These are phyloP conservation scores for Megalonaias nervosa DNA, from an alignment of 1,140 invertebrate genomes.

Conservation along the genomic window DNA sequence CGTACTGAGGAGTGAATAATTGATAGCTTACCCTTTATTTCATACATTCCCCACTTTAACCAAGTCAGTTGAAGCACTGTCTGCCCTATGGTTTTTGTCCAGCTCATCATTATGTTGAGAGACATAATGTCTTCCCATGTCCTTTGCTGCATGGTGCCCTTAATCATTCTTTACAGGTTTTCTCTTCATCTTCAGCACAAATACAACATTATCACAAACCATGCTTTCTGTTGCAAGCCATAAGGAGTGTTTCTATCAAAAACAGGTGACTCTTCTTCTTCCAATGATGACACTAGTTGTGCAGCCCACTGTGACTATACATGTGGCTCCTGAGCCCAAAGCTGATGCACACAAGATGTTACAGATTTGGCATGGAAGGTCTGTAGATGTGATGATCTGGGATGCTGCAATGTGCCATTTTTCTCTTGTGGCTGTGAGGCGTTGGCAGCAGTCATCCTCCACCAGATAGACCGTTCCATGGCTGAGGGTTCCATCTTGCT, in stretches of 20 bases:
- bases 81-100: conserved; percentile 28
- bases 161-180: conserved; percentile 25
- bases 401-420: too few species aligned
- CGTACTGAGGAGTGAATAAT: too few species aligned
- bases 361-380: too few species aligned
- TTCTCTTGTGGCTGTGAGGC: too few species aligned
- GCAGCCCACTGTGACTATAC: too few species aligned
- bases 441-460: too few species aligned
- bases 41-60: conserved; percentile 11
- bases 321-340: too few species aligned
- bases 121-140: conserved; percentile 1
- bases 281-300: too few species aligned
- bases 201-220: conserved; percentile 34
- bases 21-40: neutral
- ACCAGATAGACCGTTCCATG: too few species aligned
- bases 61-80: neutral
- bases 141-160: neutral
- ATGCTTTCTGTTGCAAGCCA: conserved; percentile 21
- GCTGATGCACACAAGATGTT: too few species aligned
- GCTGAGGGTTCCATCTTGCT: too few species aligned
- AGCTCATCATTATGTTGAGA: conserved; percentile 22
- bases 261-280: neutral
- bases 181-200: conserved; percentile 16
- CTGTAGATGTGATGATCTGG: too few species aligned
- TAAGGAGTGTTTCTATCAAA: conserved; percentile 7